A percentile compares a stretch with the other conserved stretches of the same genome.
Conservation (phyloP, 64 coral and sea anemone species). For the Anthopleura sola region DNA sequence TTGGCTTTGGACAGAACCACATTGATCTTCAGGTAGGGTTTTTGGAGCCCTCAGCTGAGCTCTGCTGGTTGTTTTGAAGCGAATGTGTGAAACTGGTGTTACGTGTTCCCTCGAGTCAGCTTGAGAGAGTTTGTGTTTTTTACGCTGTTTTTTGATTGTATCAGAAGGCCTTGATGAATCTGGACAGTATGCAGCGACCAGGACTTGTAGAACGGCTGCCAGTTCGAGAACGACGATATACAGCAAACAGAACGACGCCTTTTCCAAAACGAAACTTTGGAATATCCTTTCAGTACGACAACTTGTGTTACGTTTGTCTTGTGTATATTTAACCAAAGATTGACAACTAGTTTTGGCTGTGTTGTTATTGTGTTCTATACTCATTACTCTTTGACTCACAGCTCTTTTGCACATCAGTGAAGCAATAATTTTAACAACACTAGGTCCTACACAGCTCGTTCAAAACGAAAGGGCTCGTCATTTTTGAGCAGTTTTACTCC, state of each 20-base stretch:
- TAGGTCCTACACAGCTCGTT: neutral
- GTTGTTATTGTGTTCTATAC: constrained; percentile 1
- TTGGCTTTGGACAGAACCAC: constrained; percentile 73
- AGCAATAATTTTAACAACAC: neutral
- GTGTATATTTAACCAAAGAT: constrained; percentile 24
- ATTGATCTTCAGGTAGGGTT: constrained; percentile 84
- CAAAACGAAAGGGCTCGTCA: constrained; percentile 8
- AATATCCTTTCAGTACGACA: constrained; percentile 71
- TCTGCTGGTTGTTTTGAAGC: constrained; percentile 15
- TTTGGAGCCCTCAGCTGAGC: constrained; percentile 10
- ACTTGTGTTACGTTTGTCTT: constrained; percentile 4
- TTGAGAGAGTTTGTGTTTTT: constrained; percentile 1
- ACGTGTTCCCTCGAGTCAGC: neutral
- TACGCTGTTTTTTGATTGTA: constrained; percentile 18
- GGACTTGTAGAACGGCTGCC: constrained; percentile 1
- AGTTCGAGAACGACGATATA: constrained; percentile 67
- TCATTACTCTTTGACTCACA: constrained; percentile 8
- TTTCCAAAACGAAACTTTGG: constrained; percentile 59
- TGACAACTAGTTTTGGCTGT: constrained; percentile 8
- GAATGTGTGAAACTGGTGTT: constrained; percentile 31
- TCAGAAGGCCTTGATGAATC: constrained; percentile 15
- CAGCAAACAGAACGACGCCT: constrained; percentile 55
- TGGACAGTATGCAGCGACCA: constrained; percentile 16
- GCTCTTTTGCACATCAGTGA: neutral
- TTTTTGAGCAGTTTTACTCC: neutral